Conservation (phyloP, 1,140 invertebrate species). For the Drosophila kikkawai region DNA sequence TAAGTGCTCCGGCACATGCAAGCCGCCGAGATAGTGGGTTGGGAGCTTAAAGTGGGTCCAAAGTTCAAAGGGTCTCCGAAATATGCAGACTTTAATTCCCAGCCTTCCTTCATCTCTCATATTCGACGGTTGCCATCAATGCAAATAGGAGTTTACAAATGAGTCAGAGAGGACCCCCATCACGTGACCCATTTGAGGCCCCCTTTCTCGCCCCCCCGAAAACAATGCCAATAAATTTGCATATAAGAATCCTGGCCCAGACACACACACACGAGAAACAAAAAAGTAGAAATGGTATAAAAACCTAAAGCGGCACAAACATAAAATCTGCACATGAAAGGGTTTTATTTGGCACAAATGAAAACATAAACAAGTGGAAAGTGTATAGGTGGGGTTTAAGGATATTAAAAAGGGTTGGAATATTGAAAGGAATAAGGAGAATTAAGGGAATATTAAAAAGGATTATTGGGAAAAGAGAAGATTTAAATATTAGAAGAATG, state of each 20-base stretch:
- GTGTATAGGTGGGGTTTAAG: conserved; percentile 9
- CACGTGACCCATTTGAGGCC: conserved; percentile 50
- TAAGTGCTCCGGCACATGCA: conserved; percentile 47
- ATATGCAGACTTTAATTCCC: conserved; percentile 18
- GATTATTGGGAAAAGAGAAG: neutral
- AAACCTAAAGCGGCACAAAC: conserved; percentile 49
- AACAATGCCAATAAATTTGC: conserved; percentile 76
- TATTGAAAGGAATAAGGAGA: neutral
- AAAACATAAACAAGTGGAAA: conserved; percentile 63
- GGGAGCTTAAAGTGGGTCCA: conserved; percentile 26
- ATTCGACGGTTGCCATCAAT: conserved; percentile 35
- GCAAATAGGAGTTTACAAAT: conserved; percentile 39
- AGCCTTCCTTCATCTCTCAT: conserved; percentile 13
- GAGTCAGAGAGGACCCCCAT: conserved; percentile 22
- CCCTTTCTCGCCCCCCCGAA: neutral
- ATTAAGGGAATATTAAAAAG: neutral
- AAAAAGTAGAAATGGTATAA: conserved; percentile 24
- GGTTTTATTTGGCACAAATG: conserved; percentile 64
- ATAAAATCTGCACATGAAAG: conserved; percentile 74
- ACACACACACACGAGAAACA: conserved; percentile 19
- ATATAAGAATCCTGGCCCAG: conserved; percentile 60
- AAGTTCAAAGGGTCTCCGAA: conserved; percentile 33
- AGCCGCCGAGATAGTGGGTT: conserved; percentile 33
- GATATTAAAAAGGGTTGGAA: conserved; percentile 7
- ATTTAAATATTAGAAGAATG: too few relatives aligned